Percentiles rank a stretch among this genome's conserved stretches.
These are phyloP conservation scores for Synergus laeviventris DNA, from an alignment of 2,888 invertebrate species.

Conservation along the genomic window DNA sequence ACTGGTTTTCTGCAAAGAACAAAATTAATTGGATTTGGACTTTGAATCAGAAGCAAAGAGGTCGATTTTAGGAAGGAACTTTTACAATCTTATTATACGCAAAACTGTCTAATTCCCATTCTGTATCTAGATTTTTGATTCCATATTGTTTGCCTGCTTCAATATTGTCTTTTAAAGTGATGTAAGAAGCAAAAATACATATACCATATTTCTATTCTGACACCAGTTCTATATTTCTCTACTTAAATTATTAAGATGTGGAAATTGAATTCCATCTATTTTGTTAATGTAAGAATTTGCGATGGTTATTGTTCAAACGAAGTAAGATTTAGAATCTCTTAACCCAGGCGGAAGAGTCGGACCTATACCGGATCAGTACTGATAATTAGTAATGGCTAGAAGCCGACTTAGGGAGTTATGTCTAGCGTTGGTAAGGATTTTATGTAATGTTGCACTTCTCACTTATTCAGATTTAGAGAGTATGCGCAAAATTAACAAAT, in stretches of 20 bases:
- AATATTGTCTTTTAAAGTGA: slow-evolving; percentile 41
- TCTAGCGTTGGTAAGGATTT: no score
- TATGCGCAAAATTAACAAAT: no score
- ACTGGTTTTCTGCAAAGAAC: neutral
- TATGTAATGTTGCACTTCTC: no score
- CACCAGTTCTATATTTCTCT: slow-evolving; percentile 47
- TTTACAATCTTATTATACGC: no score
- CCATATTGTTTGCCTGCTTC: slow-evolving; percentile 42
- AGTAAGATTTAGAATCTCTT: slow-evolving; percentile 38
- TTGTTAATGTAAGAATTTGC: slow-evolving; percentile 43
- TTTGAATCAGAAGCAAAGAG: neutral
- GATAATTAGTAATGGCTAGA: no score
- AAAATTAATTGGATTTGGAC: neutral
- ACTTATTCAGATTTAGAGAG: no score
- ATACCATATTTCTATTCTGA: slow-evolving; percentile 35
- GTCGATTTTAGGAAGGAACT: neutral
- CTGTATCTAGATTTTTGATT: neutral
- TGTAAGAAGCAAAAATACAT: slow-evolving; percentile 43
- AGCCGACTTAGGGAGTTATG: no score
- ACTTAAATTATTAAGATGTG: slow-evolving; percentile 37
- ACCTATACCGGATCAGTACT: no score
- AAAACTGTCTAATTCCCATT: no score
- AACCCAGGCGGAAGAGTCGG: no score
- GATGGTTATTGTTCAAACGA: slow-evolving; percentile 43
- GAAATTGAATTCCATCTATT: slow-evolving; percentile 43